These are phyloP conservation scores for Lipophrys pholis DNA, from an alignment of 2,113 vertebrate genomes.

Conservation along the genomic window DNA sequence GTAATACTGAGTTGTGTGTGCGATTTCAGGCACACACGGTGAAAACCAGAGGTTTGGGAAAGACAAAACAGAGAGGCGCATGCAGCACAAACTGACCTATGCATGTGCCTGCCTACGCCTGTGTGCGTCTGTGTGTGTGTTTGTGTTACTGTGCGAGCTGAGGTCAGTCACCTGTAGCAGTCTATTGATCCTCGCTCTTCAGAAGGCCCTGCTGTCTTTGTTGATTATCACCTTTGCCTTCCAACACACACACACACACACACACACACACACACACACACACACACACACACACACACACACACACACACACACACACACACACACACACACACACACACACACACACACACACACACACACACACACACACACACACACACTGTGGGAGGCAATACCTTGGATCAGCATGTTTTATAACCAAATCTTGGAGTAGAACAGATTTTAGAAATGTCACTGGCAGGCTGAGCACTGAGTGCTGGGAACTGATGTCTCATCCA, in stretches of 20 bases:
- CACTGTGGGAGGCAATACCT: slow-evolving; percentile 33
- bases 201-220: slow-evolving; percentile 71
- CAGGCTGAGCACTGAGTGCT: slow-evolving; percentile 35
- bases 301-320: slow-evolving; percentile 17
- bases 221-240: slow-evolving; percentile 66
- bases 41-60: slow-evolving; percentile 46
- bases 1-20: slow-evolving; percentile 19
- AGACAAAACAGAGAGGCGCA: slow-evolving; percentile 42
- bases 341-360: slow-evolving; percentile 25
- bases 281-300: slow-evolving; percentile 21
- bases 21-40: slow-evolving; percentile 11
- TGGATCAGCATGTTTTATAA: slow-evolving; percentile 20
- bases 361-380: slow-evolving; percentile 12
- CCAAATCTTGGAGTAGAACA: slow-evolving; percentile 10
- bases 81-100: slow-evolving; percentile 41
- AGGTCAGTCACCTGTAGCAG: slow-evolving; percentile 76
- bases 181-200: slow-evolving; percentile 71
- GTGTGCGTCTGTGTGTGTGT: background rate
- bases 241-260: slow-evolving; percentile 21
- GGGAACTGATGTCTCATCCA: slow-evolving; percentile 50
- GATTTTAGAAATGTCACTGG: slow-evolving; percentile 34
- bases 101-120: slow-evolving; percentile 37
- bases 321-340: slow-evolving; percentile 20
- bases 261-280: slow-evolving; percentile 12
- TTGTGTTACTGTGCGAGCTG: slow-evolving; percentile 15